Percentiles rank a stretch among this genome's conserved stretches.
Evolutionary conservation across 2,888 invertebrate genomes (phyloP).

Genomic region (Plebejus argus): DNA sequence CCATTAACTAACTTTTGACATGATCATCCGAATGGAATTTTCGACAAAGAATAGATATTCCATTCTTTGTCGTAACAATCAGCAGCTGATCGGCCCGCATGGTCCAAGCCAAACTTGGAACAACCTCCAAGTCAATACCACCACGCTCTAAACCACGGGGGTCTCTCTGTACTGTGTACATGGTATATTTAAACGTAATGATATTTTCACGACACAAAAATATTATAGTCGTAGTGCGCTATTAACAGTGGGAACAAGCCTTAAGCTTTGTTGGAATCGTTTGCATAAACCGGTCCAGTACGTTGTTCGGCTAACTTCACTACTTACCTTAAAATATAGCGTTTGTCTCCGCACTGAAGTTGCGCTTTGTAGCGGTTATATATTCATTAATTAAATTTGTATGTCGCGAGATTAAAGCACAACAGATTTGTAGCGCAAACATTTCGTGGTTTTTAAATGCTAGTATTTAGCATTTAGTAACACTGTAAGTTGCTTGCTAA

Average conservation of each 20-base stretch:
- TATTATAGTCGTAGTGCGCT: neutral
- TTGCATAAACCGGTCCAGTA: constrained; percentile 19
- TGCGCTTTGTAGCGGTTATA: constrained; percentile 8
- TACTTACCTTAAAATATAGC: constrained; percentile 13
- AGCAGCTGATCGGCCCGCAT: too few relatives aligned
- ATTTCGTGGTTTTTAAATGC: neutral
- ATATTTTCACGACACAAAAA: too few relatives aligned
- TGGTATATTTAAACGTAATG: too few relatives aligned
- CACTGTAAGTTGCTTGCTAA: neutral
- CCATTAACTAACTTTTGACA: too few relatives aligned
- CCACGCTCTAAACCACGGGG: too few relatives aligned
- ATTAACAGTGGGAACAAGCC: neutral
- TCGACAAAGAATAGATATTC: too few relatives aligned
- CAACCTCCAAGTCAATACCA: too few relatives aligned
- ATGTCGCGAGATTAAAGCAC: constrained; percentile 10
- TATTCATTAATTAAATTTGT: constrained; percentile 21
- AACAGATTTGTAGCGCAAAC: neutral
- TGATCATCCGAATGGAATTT: too few relatives aligned
- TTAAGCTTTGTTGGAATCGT: neutral
- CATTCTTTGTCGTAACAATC: too few relatives aligned
- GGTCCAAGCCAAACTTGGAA: too few relatives aligned
- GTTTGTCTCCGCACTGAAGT: constrained; percentile 9
- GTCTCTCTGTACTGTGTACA: too few relatives aligned
- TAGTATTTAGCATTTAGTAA: neutral
- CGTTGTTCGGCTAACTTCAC: constrained; percentile 13